Evolutionary conservation across 2,888 invertebrate species (phyloP).

Genomic region (Xestia ashworthii): DNA sequence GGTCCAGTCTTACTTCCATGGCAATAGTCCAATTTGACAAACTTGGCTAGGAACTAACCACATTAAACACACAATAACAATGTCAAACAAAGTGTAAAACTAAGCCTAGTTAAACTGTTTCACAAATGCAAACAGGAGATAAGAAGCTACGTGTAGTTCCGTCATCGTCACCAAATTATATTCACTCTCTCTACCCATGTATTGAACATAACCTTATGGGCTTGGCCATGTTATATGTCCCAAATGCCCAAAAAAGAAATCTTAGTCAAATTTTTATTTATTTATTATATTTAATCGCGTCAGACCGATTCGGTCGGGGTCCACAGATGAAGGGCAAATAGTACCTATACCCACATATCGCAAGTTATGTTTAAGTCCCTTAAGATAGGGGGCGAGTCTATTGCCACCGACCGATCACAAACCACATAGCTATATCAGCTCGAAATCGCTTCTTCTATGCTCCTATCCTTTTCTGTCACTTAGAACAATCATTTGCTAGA

Average conservation of each 20-base stretch:
- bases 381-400: background rate
- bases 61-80: slow-evolving; percentile 7
- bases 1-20: background rate
- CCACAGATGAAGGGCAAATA: background rate
- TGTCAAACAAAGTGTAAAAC: background rate
- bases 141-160: slow-evolving; percentile 12
- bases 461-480: background rate
- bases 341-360: background rate
- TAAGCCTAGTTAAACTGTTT: slow-evolving; percentile 17
- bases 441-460: background rate
- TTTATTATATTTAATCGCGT: no score
- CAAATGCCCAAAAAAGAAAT: background rate
- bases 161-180: background rate
- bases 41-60: background rate
- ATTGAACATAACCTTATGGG: background rate
- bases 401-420: background rate
- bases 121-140: slow-evolving; percentile 32
- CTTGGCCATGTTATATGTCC: background rate
- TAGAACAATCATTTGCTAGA: background rate
- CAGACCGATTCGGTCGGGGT: no score
- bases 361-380: background rate
- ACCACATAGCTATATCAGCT: background rate
- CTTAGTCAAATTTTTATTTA: no score
- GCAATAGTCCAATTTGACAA: background rate
- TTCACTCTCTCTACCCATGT: background rate